A percentile compares a stretch with the other conserved stretches of the same genome.
Conservation (phyloP, 2,888 invertebrate species). For the Hyposoter didymator region DNA sequence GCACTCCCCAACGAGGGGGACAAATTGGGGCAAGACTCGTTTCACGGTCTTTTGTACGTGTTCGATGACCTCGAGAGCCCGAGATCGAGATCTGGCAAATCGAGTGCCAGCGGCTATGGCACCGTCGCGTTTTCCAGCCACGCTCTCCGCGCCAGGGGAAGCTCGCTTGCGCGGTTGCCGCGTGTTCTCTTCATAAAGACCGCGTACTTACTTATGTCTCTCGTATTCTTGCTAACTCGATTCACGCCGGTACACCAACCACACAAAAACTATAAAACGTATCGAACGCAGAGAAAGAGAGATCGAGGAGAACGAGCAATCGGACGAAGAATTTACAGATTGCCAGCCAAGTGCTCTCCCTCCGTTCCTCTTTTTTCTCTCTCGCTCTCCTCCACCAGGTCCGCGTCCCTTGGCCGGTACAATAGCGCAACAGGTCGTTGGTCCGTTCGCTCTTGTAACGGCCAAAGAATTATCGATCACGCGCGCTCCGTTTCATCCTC, state of each 20-base stretch:
- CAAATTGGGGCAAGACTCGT: slow-evolving; percentile 68
- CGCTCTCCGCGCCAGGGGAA: slow-evolving; percentile 24
- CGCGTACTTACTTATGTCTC: slow-evolving; percentile 44
- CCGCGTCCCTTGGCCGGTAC: slow-evolving; percentile 26
- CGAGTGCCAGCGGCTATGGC: slow-evolving; percentile 61
- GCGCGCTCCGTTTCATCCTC: slow-evolving; percentile 18
- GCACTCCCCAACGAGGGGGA: slow-evolving; percentile 45
- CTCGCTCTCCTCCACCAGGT: slow-evolving; percentile 4
- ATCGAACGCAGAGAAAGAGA: slow-evolving; percentile 51
- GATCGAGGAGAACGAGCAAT: slow-evolving; percentile 38
- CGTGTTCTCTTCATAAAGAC: slow-evolving; percentile 55
- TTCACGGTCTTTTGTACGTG: slow-evolving; percentile 59
- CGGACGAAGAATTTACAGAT: slow-evolving; percentile 61
- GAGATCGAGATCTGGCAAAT: slow-evolving; percentile 66
- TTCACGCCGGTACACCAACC: slow-evolving; percentile 40
- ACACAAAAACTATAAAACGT: not conserved
- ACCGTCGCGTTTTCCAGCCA: slow-evolving; percentile 51
- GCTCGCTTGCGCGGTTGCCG: slow-evolving; percentile 68
- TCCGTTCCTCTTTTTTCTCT: slow-evolving; percentile 13
- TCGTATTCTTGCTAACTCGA: slow-evolving; percentile 54
- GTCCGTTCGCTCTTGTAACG: slow-evolving; percentile 68
- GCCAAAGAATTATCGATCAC: slow-evolving; percentile 44
- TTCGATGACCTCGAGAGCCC: slow-evolving; percentile 69
- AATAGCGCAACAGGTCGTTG: slow-evolving; percentile 80
- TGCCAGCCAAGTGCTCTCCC: slow-evolving; percentile 58